Percentiles rank a stretch among this genome's conserved stretches.
phyloP scores from a whole-genome alignment of 2,888 invertebrate genomes.

The Clepsis dumicolana region DNA sequence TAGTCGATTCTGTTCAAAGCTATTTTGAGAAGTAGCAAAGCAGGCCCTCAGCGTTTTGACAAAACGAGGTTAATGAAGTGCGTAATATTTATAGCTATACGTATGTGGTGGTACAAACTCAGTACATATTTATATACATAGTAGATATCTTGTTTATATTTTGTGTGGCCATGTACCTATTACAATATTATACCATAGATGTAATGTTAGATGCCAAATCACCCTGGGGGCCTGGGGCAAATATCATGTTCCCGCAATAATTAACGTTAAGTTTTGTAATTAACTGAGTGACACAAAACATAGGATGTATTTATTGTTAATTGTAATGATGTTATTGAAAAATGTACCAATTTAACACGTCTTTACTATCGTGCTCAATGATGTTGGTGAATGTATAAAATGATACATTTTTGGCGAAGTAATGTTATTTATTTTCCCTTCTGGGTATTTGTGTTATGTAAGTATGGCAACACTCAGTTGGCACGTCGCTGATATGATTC shows the following conservation, averaged over 20 bases:
- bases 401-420: constrained; percentile 16
- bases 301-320: constrained; percentile 40
- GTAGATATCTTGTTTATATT: constrained; percentile 35
- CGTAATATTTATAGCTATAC: constrained; percentile 36
- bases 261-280: constrained; percentile 36
- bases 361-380: constrained; percentile 10
- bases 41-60: constrained; percentile 16
- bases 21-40: neutral
- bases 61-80: constrained; percentile 5
- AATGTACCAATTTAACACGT: constrained; percentile 24
- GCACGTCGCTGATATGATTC: constrained; percentile 2
- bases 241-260: constrained; percentile 36
- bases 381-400: neutral
- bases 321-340: constrained; percentile 26
- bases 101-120: constrained; percentile 39
- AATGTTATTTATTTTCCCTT: constrained; percentile 29
- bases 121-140: constrained; percentile 42
- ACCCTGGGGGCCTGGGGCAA: constrained; percentile 23
- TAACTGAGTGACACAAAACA: constrained; percentile 38
- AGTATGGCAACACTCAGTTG: constrained; percentile 8
- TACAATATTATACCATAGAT: constrained; percentile 28
- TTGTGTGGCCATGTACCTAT: constrained; percentile 41
- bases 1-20: constrained; percentile 1
- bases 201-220: constrained; percentile 29
- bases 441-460: constrained; percentile 11